Evolutionary conservation across 64 coral and sea anemone species (phyloP).

Genomic region (Dendrophyllia cribrosa): DNA sequence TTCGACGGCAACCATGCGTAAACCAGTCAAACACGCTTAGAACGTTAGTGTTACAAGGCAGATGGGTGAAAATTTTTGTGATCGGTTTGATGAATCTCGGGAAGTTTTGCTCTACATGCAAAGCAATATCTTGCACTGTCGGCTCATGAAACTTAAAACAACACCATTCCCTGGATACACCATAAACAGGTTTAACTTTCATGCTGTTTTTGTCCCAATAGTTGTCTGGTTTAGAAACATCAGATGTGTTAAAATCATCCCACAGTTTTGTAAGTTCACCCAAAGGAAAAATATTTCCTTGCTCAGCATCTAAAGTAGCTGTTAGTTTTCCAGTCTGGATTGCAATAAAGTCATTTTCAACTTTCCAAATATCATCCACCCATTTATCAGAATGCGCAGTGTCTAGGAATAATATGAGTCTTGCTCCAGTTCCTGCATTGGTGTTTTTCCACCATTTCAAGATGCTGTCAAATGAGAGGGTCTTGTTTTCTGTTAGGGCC

Average conservation of each 20-base stretch:
- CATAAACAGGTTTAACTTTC: constrained; percentile 89
- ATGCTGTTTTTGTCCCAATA: constrained; percentile 65
- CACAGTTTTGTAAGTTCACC: constrained; percentile 92
- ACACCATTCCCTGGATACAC: constrained; percentile 90
- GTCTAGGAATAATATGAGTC: constrained; percentile 90
- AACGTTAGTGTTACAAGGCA: constrained; percentile 82
- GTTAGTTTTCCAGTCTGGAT: constrained; percentile 86
- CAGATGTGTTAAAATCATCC: constrained; percentile 75
- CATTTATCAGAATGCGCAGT: constrained; percentile 95
- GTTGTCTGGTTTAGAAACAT: constrained; percentile 50
- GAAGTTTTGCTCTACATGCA: constrained; percentile 91
- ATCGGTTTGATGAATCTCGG: constrained; percentile 91
- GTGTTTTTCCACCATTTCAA: constrained; percentile 80
- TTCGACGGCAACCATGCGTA: constrained; percentile 51
- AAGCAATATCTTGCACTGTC: constrained; percentile 84
- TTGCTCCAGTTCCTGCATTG: constrained; percentile 77
- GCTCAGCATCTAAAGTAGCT: constrained; percentile 75
- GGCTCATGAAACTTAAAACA: constrained; percentile 95
- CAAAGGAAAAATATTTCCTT: constrained; percentile 78
- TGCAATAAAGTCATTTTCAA: constrained; percentile 85
- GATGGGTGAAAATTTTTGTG: constrained; percentile 83
- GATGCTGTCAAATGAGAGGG: constrained; percentile 74
- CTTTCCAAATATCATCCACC: constrained; percentile 78
- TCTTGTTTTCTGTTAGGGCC: constrained; percentile 91
- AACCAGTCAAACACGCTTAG: constrained; percentile 75